phyloP scores from a whole-genome alignment of 2,797 vertebrate species.

The Aldrovandia affinis region DNA sequence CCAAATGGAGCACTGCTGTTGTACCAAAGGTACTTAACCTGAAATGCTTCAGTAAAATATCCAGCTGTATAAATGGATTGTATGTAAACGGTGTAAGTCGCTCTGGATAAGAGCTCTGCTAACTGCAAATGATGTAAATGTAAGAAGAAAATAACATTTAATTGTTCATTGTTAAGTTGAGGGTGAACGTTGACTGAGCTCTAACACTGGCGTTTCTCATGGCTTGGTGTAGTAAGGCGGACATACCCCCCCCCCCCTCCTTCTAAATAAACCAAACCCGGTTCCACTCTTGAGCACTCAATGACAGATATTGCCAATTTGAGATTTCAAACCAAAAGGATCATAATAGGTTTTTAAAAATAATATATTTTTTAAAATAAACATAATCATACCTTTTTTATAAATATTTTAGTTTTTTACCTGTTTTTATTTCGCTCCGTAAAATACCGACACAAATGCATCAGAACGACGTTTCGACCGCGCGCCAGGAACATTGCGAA shows the following conservation, averaged over 20 bases:
- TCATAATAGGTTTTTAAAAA: background rate
- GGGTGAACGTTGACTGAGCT: background rate
- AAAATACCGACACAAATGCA: background rate
- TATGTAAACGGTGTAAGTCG: no score
- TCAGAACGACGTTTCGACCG: background rate
- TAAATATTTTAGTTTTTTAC: background rate
- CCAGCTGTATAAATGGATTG: no score
- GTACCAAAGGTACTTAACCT: no score
- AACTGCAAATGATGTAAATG: no score
- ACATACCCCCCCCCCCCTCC: background rate
- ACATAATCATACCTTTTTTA: background rate
- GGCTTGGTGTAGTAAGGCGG: no score
- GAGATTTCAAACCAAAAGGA: background rate
- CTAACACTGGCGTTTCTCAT: background rate
- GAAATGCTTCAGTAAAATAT: no score
- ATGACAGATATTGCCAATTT: background rate
- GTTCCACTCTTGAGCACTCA: background rate
- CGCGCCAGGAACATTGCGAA: background rate
- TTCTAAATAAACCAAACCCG: background rate
- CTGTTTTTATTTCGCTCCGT: background rate
- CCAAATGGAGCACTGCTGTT: no score
- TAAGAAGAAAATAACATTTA: background rate
- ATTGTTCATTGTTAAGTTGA: background rate
- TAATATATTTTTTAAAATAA: background rate
- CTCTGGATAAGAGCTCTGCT: no score